Evolutionary conservation across 2,888 invertebrate genomes (phyloP).

Genomic region (Lacanobia oleracea): DNA sequence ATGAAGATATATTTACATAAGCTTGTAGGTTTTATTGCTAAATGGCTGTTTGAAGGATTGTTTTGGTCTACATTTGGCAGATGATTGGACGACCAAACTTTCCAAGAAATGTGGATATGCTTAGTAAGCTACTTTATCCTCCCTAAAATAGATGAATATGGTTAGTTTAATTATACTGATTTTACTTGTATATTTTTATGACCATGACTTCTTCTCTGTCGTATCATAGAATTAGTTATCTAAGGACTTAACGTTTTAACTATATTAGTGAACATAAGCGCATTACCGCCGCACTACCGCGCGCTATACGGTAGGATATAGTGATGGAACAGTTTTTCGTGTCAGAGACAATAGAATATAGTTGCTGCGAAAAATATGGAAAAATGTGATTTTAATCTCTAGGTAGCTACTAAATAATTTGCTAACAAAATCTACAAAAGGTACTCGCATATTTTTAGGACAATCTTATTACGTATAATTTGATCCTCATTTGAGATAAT

Average conservation of each 20-base stretch:
- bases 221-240: neutral
- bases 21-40: neutral
- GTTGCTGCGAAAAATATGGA: neutral
- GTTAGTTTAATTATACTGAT: too few species aligned
- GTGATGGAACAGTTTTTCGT: neutral
- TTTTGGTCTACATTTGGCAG: neutral
- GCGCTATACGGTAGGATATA: neutral
- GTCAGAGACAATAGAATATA: too few species aligned
- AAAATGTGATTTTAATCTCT: neutral
- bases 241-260: too few species aligned
- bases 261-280: too few species aligned
- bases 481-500: constrained; percentile 7
- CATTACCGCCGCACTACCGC: too few species aligned
- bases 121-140: too few species aligned
- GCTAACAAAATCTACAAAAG: neutral
- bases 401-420: too few species aligned
- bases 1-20: neutral
- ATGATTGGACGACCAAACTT: neutral
- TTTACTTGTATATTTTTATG: too few species aligned
- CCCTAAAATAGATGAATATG: too few species aligned
- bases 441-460: neutral
- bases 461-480: neutral
- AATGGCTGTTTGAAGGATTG: neutral
- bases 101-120: too few species aligned
- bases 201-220: neutral